Evolutionary conservation across 2,888 invertebrate species (phyloP).

Genomic region (Brachylomia viminalis): DNA sequence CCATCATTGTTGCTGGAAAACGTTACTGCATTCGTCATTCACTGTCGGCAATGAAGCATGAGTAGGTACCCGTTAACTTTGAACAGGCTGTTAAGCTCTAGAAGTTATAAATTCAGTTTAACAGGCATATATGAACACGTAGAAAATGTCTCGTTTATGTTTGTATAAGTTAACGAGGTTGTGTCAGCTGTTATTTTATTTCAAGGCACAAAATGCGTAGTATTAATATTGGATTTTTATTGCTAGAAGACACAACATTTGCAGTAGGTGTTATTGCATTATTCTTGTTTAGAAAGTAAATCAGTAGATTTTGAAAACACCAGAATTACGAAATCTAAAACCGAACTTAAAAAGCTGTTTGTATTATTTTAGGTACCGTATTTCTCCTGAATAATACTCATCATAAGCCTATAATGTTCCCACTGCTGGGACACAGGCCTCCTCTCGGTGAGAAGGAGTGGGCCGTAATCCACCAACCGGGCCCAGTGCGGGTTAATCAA

Average conservation of each 20-base stretch:
- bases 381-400: not conserved
- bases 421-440: too few species aligned
- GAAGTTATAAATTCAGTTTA: slow-evolving; percentile 29
- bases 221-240: not conserved
- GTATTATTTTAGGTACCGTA: not conserved
- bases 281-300: not conserved
- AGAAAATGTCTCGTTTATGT: slow-evolving; percentile 21
- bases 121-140: slow-evolving; percentile 8
- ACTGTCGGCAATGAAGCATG: slow-evolving; percentile 23
- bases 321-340: not conserved
- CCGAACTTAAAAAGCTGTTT: not conserved
- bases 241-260: not conserved
- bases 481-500: too few species aligned
- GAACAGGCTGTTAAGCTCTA: slow-evolving; percentile 23
- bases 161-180: not conserved
- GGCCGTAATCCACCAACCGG: too few species aligned
- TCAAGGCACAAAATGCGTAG: too few species aligned
- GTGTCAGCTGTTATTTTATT: not conserved
- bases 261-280: not conserved
- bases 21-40: not conserved
- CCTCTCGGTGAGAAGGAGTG: too few species aligned
- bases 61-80: slow-evolving; percentile 23
- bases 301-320: not conserved
- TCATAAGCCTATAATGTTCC: too few species aligned
- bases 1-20: slow-evolving; percentile 14